Evolutionary conservation across 35 echinoderm and acorn worm genomes (phyloP).

Genomic region (Acanthaster planci): DNA sequence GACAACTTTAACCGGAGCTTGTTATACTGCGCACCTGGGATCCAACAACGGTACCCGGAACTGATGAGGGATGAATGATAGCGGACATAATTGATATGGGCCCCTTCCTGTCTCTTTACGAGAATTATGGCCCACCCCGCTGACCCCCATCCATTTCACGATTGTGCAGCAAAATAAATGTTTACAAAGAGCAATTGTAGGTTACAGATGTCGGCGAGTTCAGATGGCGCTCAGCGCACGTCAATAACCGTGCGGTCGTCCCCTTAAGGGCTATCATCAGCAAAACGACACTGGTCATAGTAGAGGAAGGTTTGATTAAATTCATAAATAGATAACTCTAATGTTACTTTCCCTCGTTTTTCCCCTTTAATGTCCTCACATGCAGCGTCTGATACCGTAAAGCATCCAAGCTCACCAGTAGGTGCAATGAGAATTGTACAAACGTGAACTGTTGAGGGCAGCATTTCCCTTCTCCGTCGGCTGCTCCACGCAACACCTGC

Average conservation of each 20-base stretch:
- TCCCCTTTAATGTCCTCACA: neutral
- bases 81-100: neutral
- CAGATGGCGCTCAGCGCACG: neutral
- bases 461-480: no score
- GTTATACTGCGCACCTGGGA: neutral
- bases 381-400: neutral
- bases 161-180: neutral
- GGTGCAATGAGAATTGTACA: slow-evolving; percentile 88
- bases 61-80: neutral
- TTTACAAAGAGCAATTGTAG: neutral
- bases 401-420: slow-evolving; percentile 51
- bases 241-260: slow-evolving; percentile 9
- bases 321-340: neutral
- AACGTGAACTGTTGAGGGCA: slow-evolving; percentile 48
- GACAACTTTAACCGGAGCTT: no score
- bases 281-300: neutral
- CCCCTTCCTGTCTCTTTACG: slow-evolving; percentile 7
- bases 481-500: no score
- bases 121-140: neutral
- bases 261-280: neutral
- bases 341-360: neutral
- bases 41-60: neutral
- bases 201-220: neutral
- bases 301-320: slow-evolving; percentile 7
- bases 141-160: neutral